Percentiles rank a stretch among this genome's conserved stretches.
phyloP scores from a whole-genome alignment of 2,888 invertebrate species.

The Phyllotreta striolata region DNA sequence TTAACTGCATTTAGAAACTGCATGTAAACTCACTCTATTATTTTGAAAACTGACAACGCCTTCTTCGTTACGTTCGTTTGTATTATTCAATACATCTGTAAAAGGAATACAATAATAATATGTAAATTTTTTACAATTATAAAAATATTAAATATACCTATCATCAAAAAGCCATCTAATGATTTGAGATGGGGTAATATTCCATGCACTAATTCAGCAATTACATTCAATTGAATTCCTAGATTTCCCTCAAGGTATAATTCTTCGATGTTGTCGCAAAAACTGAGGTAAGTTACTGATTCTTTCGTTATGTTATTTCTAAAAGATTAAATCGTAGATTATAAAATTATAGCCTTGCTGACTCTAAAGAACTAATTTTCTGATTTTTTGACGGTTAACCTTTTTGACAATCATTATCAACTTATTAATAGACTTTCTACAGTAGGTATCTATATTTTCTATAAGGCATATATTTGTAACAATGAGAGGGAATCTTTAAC shows the following conservation, averaged over 20 bases:
- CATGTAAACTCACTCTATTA: constrained; percentile 6
- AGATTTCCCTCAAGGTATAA: constrained; percentile 59
- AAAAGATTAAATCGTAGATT: constrained; percentile 35
- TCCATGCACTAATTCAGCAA: constrained; percentile 7
- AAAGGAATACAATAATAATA: background rate
- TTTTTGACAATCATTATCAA: too few species aligned
- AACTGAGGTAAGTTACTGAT: constrained; percentile 54
- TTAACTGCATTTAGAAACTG: background rate
- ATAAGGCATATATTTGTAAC: background rate
- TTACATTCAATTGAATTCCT: background rate
- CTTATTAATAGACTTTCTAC: too few species aligned
- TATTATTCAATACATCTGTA: constrained; percentile 5
- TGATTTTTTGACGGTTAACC: too few species aligned
- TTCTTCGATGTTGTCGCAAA: constrained; percentile 56
- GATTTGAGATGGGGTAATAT: constrained; percentile 18
- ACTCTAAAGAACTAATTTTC: too few species aligned
- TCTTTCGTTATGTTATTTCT: constrained; percentile 56
- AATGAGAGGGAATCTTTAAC: background rate
- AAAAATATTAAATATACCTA: constrained; percentile 4
- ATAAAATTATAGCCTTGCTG: background rate
- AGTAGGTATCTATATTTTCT: background rate
- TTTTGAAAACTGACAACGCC: background rate
- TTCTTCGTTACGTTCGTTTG: background rate
- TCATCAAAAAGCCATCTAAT: constrained; percentile 25
- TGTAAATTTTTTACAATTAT: background rate